Evolutionary conservation across 2,113 vertebrate genomes (phyloP), one percentile per base, ranked within the genome.

Genomic region (Strix aluco): DNA sequence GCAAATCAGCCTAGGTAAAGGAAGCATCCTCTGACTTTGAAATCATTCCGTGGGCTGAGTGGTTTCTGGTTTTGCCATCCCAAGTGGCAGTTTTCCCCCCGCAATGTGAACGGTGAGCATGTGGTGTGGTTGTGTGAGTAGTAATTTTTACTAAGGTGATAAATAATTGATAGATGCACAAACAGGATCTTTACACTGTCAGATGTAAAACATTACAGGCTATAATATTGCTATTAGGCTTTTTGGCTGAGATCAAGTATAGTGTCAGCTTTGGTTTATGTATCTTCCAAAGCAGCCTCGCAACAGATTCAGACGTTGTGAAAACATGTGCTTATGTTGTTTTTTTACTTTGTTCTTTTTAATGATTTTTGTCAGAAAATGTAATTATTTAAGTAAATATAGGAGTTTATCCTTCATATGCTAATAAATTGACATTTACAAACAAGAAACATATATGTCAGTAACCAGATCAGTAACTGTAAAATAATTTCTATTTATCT

Each of bases 401-500:
- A 73, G 46, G 51, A 21, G 78, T 72, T 88, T 92, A 87, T 94
- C 89, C 57, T 89, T 95, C 85, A 55, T 96, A 97, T 86, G 95
- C 93, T 95, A 96, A 96, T 97, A 83, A 86, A 93, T 78, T 95
- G 94, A 90, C 92, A 90, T 95, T 94, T 96, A 89, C 91, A 94
- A 95, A 85, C 86, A 95, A 96, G 92, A 87, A 89, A 77, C 81
- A 85, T 66, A 58, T 4, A 80, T 95, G 94, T 96, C 94, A 96
- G 92, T 85, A 96, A 90, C 84, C 89, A 85, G 81, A 94, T 85
- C 94, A 84, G 89, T 77, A 91, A 16, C 91, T 85, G 81, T 95
- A 97, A 95, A 97, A 94, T 97, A 95, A 95, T 96, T 96, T 84
- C 92, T 95, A 40, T 94, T 94, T 96, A 89, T 96, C 92, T 94